Percentiles rank a stretch among this genome's conserved stretches.
phyloP scores from a whole-genome alignment of 1,140 invertebrate species.

The Apis florea region DNA sequence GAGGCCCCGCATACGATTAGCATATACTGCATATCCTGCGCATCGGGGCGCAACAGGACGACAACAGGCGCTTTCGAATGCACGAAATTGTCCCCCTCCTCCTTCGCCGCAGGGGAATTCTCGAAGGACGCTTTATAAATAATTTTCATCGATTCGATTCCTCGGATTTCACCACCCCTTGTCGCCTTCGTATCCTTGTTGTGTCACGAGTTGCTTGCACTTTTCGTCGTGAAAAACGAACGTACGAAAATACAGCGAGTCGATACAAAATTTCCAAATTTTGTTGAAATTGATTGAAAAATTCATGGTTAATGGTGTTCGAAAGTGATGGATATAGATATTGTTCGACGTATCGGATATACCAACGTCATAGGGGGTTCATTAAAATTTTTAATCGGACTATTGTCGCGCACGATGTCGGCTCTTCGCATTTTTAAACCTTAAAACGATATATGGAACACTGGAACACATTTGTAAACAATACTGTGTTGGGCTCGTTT shows the following conservation, averaged over 20 bases:
- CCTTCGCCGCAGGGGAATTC: slow-evolving; percentile 23
- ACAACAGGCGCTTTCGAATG: slow-evolving; percentile 42
- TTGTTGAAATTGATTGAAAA: no score
- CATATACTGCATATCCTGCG: slow-evolving; percentile 60
- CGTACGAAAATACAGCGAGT: no score
- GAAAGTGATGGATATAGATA: background rate
- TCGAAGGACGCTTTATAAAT: slow-evolving; percentile 42
- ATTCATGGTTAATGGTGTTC: no score
- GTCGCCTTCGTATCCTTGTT: no score
- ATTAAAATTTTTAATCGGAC: slow-evolving; percentile 36
- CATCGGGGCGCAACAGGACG: slow-evolving; percentile 51
- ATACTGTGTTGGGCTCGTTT: background rate
- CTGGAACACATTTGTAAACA: slow-evolving; percentile 51
- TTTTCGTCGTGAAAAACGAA: no score
- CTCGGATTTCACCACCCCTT: slow-evolving; percentile 4
- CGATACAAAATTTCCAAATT: no score
- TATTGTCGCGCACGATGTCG: slow-evolving; percentile 9
- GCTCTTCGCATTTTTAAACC: slow-evolving; percentile 12
- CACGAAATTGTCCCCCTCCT: slow-evolving; percentile 34
- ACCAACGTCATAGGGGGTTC: background rate
- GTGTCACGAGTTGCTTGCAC: no score
- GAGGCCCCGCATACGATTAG: slow-evolving; percentile 54
- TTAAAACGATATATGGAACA: slow-evolving; percentile 40
- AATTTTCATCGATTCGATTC: background rate
- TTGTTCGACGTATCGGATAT: background rate